Evolutionary conservation across 2,888 invertebrate genomes (phyloP), one percentile per base, ranked within the genome.

Genomic region (Drosophila testacea): DNA sequence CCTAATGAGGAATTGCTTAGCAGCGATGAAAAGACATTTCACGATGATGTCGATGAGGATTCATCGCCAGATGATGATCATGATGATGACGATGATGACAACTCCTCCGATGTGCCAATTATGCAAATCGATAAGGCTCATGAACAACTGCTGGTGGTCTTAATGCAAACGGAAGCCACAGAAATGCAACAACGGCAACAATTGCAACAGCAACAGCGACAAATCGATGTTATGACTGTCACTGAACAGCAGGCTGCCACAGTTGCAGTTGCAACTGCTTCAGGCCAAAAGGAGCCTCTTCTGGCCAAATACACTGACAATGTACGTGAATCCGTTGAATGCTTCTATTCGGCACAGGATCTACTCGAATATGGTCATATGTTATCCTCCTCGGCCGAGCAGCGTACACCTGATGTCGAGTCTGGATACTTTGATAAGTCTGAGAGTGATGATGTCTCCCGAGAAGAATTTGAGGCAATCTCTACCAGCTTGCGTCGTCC

Each of bases 391-490:
- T 69, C 80, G 6, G 78, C 76, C 9, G 83, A 83, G 30, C 85
- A 83, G 11, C 87, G 84, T 52, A 90, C 90, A 2, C 88, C 90
- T 2, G 91, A 90, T 34, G 83, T 90, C 5, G 90, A 91, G 52
- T 91, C 90, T 0, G 91, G 90, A 1, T 91, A 89, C 48, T 91
- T 90, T 59, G 90, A 91, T 42, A 90, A 88, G 39, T 91, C 91
- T 41, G 91, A 91, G 61, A 89, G 89, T 32, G 90, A 90, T 47
- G 90, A 90, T 63, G 73, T 80, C 22, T 91, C 91, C 0, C 83
- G 88, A n/a, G 91, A 90, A 13, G 90, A 90, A 22, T 79, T 77
- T 52, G 89, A 87, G 6, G 75, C 77, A 3, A 66, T 77, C 6
- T 38, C 64, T 10, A 28, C 52, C 42, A 36, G 51, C 34, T 6